Evolutionary conservation across 1,140 invertebrate species (phyloP).

Genomic region (Eumeta japonica): DNA sequence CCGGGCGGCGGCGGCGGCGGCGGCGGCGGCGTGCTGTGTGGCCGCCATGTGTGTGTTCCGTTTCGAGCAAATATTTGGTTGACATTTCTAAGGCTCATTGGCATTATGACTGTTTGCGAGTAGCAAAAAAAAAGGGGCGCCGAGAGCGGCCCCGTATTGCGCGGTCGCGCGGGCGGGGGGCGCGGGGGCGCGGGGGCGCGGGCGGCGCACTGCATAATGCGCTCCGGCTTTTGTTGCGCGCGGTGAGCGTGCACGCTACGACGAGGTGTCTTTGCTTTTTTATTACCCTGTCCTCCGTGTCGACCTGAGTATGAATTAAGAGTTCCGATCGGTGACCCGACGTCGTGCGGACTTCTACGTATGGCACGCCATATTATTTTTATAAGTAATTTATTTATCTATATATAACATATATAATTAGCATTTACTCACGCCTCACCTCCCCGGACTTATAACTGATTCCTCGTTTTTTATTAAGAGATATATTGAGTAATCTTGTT

Average conservation of each 20-base stretch:
- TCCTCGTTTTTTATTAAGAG: no score
- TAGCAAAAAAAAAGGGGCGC: conserved; percentile 29
- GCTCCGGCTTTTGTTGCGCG: not conserved
- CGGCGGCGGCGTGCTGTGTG: conserved; percentile 48
- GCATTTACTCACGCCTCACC: no score
- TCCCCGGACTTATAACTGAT: no score
- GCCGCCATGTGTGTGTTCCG: conserved; percentile 36
- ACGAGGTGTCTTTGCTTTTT: conserved; percentile 29
- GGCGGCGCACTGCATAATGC: not conserved
- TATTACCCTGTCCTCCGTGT: conserved; percentile 28
- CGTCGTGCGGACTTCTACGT: no score
- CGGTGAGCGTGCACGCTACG: not conserved
- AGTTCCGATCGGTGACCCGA: conserved; percentile 24
- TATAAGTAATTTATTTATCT: no score
- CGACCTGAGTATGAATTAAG: conserved; percentile 41
- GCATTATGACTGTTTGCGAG: conserved; percentile 30
- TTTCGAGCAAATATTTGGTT: conserved; percentile 39
- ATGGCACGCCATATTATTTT: no score
- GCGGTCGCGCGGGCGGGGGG: not conserved
- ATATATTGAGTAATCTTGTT: no score
- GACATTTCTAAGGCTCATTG: conserved; percentile 42
- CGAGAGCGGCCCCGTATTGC: conserved; percentile 7
- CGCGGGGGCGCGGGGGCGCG: conserved; percentile 28
- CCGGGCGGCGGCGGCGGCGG: no score
- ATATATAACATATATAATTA: no score